Conservation (phyloP, 2,888 invertebrate species). For the Pyrrhia umbra region DNA sequence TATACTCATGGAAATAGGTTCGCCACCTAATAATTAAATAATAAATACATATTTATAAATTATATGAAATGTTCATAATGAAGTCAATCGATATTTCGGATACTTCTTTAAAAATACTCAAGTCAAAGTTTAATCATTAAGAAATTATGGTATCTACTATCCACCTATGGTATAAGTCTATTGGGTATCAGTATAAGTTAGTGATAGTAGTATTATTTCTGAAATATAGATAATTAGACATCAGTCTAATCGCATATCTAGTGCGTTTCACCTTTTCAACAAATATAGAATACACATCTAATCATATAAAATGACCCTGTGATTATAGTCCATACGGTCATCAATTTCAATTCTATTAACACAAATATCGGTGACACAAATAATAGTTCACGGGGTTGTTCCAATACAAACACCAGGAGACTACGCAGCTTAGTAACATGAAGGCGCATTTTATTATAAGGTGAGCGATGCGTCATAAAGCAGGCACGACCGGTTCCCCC, state of each 20-base stretch:
- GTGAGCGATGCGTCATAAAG: conserved; percentile 78
- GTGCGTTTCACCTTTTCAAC: neutral
- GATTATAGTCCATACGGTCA: neutral
- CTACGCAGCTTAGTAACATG: conserved; percentile 67
- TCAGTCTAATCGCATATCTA: neutral
- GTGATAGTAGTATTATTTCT: neutral
- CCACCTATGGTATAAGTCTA: no score
- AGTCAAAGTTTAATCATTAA: no score
- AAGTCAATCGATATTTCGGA: neutral
- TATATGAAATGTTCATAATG: neutral
- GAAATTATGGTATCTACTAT: no score
- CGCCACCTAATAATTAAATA: no score
- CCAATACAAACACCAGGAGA: conserved; percentile 22
- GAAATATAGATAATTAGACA: neutral
- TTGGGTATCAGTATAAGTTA: neutral
- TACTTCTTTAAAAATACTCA: neutral
- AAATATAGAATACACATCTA: neutral
- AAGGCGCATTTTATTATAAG: conserved; percentile 74
- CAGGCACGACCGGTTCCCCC: conserved; percentile 80
- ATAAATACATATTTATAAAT: no score
- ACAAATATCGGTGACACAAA: conserved; percentile 4
- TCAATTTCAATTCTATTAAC: neutral
- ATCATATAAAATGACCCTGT: neutral
- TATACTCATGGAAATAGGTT: no score
- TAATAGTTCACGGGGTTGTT: conserved; percentile 25